Percentiles rank a stretch among this genome's conserved stretches.
Evolutionary conservation across 1,140 invertebrate species (phyloP).

Genomic region (Drosophila subpulchrella): DNA sequence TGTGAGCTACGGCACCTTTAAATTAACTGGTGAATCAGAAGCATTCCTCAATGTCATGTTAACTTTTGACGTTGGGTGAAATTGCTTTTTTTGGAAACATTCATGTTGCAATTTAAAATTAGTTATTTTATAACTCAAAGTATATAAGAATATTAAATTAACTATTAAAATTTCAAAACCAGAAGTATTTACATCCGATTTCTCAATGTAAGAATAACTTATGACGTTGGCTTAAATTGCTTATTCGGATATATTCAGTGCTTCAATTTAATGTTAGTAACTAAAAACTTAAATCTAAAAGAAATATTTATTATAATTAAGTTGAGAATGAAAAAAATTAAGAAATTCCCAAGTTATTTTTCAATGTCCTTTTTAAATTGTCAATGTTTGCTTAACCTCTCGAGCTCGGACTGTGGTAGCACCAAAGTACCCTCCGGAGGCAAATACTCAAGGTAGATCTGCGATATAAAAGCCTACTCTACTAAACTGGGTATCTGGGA

Average conservation of each 20-base stretch:
- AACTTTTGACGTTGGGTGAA: not conserved
- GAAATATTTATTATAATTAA: too few relatives aligned
- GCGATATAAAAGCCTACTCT: constrained; percentile 4
- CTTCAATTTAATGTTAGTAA: not conserved
- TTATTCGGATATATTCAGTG: too few relatives aligned
- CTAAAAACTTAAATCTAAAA: too few relatives aligned
- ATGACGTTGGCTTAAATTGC: too few relatives aligned
- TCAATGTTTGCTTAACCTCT: not conserved
- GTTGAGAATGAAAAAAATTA: too few relatives aligned
- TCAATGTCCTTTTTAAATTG: not conserved
- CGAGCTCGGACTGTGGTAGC: not conserved
- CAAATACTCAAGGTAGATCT: constrained; percentile 14
- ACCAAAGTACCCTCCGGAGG: not conserved
- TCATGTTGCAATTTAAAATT: too few relatives aligned
- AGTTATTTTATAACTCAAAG: too few relatives aligned
- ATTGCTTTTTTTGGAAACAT: not conserved
- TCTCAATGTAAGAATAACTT: too few relatives aligned
- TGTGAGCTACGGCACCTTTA: not conserved
- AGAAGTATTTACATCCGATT: too few relatives aligned
- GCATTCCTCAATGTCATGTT: too few relatives aligned
- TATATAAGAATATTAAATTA: too few relatives aligned
- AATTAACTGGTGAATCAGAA: not conserved
- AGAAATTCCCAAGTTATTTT: not conserved
- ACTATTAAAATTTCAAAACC: too few relatives aligned
- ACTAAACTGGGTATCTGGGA: not conserved